phyloP scores from a whole-genome alignment of 2,888 invertebrate species.

The Metalampra italica region DNA sequence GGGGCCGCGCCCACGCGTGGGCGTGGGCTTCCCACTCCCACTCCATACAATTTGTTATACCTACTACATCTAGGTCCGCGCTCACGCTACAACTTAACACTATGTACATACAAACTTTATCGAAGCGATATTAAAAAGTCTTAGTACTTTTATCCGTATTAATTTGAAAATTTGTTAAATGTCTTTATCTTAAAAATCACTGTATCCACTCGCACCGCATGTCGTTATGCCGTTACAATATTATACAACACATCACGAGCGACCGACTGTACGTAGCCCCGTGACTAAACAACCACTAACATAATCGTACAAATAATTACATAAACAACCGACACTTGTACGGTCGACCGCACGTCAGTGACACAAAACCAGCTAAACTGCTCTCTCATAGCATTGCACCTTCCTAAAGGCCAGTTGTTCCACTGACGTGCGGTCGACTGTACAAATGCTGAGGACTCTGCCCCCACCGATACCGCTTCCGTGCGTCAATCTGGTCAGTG shows the following conservation, averaged over 20 bases:
- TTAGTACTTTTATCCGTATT: constrained; percentile 73
- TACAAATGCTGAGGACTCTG: too few species aligned
- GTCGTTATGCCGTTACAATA: constrained; percentile 39
- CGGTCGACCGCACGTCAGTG: too few species aligned
- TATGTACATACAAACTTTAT: constrained; percentile 74
- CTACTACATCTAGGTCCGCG: constrained; percentile 75
- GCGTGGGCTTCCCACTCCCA: constrained; percentile 6
- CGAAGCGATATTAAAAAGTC: constrained; percentile 75
- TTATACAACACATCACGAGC: constrained; percentile 60
- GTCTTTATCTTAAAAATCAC: constrained; percentile 70
- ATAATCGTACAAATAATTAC: constrained; percentile 53
- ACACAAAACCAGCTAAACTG: constrained; percentile 33
- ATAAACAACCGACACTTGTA: constrained; percentile 57
- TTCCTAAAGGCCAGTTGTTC: too few species aligned
- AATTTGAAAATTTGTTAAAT: constrained; percentile 78
- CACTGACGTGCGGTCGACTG: too few species aligned
- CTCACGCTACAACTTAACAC: constrained; percentile 67
- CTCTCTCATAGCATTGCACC: too few species aligned
- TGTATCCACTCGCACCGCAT: constrained; percentile 71
- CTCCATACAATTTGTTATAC: constrained; percentile 73
- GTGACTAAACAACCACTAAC: constrained; percentile 62
- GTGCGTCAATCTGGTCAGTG: too few species aligned
- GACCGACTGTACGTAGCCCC: constrained; percentile 64
- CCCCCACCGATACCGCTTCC: too few species aligned
- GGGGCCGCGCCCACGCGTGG: constrained; percentile 1